phyloP scores from a whole-genome alignment of 2,888 invertebrate genomes.

The Agonopterix arenella region DNA sequence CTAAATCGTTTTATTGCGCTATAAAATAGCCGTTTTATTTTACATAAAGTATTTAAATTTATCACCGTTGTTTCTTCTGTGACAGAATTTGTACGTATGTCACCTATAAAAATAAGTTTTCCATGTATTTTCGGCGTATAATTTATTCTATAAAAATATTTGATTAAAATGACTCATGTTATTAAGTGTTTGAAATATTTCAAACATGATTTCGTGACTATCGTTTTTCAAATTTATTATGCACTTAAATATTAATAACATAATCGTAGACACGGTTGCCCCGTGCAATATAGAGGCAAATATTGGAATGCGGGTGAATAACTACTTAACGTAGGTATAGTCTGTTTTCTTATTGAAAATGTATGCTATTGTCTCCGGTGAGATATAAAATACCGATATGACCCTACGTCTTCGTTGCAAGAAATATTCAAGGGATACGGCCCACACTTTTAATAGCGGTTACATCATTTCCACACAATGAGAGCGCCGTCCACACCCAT shows the following conservation, averaged over 20 bases:
- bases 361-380: slow-evolving; percentile 70
- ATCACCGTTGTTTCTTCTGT: slow-evolving; percentile 52
- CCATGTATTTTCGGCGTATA: slow-evolving; percentile 31
- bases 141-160: slow-evolving; percentile 28
- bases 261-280: slow-evolving; percentile 32
- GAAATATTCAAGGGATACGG: slow-evolving; percentile 76
- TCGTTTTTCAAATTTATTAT: slow-evolving; percentile 8
- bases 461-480: slow-evolving; percentile 78
- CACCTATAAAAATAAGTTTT: slow-evolving; percentile 43
- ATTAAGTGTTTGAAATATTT: slow-evolving; percentile 3
- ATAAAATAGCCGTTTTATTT: slow-evolving; percentile 55
- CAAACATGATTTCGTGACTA: slow-evolving; percentile 5
- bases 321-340: slow-evolving; percentile 56
- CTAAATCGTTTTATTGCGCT: slow-evolving; percentile 44
- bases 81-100: slow-evolving; percentile 34
- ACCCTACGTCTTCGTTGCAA: slow-evolving; percentile 74
- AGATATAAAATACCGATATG: slow-evolving; percentile 77
- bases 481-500: slow-evolving; percentile 76
- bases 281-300: slow-evolving; percentile 30
- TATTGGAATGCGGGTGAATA: slow-evolving; percentile 52
- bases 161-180: neutral
- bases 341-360: slow-evolving; percentile 68
- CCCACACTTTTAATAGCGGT: slow-evolving; percentile 77
- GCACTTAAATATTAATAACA: slow-evolving; percentile 33
- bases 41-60: slow-evolving; percentile 55